Percentiles rank a stretch among this genome's conserved stretches.
These are phyloP conservation scores for Spea hammondii DNA, from an alignment of 2,797 vertebrate species.

Conservation along the genomic window DNA sequence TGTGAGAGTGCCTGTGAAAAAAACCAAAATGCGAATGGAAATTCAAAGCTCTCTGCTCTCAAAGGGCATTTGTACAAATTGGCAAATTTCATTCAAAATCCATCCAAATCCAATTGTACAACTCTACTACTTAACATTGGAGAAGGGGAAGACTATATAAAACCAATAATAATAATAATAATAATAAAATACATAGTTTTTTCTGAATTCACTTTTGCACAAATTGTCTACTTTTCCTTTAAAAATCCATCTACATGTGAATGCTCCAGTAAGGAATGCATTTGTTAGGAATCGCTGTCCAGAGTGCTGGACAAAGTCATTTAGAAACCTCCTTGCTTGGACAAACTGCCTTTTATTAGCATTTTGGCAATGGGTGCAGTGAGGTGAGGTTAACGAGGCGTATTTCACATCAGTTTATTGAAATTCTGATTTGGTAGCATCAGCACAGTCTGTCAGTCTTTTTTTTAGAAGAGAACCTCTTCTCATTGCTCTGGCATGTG, in stretches of 20 bases:
- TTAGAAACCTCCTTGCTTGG: conserved; percentile 43
- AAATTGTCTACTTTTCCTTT: background rate
- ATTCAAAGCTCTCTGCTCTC: no score
- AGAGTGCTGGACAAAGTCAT: conserved; percentile 46
- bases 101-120: no score
- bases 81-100: no score
- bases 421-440: conserved; percentile 47
- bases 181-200: background rate
- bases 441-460: conserved; percentile 23
- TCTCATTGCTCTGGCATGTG: conserved; percentile 8
- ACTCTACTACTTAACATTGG: no score
- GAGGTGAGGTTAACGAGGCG: conserved; percentile 48
- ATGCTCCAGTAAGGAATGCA: conserved; percentile 13
- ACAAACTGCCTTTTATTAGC: conserved; percentile 47
- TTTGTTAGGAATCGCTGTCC: conserved; percentile 37
- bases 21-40: no score
- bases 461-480: conserved; percentile 32
- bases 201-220: background rate
- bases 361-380: conserved; percentile 36
- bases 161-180: no score
- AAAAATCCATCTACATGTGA: background rate
- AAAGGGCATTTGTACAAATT: no score
- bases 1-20: no score
- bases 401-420: conserved; percentile 40
- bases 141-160: no score